These are phyloP conservation scores for Myotis daubentonii DNA, from an alignment of 2,797 vertebrate genomes.

Conservation along the genomic window DNA sequence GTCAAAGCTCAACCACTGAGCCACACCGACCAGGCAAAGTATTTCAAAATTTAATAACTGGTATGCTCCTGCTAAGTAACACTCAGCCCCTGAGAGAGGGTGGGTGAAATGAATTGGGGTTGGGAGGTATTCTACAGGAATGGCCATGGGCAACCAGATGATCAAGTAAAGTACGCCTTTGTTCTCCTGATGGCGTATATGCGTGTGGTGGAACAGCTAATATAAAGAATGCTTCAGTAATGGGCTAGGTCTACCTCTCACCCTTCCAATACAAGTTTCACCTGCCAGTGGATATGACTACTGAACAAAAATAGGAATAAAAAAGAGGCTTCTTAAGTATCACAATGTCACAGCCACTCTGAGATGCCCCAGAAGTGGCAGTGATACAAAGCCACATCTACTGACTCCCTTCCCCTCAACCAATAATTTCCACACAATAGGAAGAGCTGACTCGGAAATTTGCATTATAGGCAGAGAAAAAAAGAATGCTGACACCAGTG, in stretches of 20 bases:
- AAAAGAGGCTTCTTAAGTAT: not conserved
- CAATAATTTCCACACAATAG: not conserved
- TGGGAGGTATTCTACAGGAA: not conserved
- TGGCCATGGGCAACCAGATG: not conserved
- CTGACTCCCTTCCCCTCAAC: not conserved
- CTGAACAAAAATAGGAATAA: not conserved
- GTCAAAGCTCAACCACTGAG: no score
- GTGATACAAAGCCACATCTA: not conserved
- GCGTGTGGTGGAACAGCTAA: not conserved
- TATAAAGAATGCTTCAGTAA: not conserved
- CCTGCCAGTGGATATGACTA: not conserved
- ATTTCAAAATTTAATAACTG: not conserved
- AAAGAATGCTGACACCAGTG: not conserved
- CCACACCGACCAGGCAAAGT: no score
- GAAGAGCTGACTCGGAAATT: not conserved
- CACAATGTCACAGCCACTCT: not conserved
- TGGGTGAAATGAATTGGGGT: not conserved
- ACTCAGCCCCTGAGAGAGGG: not conserved
- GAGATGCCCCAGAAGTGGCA: not conserved
- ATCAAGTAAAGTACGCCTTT: not conserved
- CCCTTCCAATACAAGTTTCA: not conserved
- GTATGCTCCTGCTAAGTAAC: not conserved
- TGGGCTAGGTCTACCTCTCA: not conserved
- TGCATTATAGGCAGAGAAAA: conserved; percentile 5
- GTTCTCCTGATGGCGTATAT: not conserved